Evolutionary conservation across 2,113 vertebrate species (phyloP).

Genomic region (Nanorana parkeri): DNA sequence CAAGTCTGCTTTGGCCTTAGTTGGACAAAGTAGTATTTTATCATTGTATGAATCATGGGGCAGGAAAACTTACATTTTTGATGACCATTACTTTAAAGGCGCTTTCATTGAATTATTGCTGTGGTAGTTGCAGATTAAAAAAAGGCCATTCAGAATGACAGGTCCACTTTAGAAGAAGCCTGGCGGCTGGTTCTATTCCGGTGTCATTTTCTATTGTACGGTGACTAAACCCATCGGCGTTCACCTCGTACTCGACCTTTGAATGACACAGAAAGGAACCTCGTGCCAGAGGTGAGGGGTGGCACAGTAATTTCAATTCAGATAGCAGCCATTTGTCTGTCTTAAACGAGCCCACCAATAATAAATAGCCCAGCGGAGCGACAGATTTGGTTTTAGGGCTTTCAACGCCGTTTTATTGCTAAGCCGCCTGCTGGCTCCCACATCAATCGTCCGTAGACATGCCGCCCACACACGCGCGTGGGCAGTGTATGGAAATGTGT

Average conservation of each 20-base stretch:
- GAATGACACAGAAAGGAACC: background rate
- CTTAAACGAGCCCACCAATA: slow-evolving; percentile 15
- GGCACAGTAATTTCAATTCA: slow-evolving; percentile 17
- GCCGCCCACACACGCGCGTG: slow-evolving; percentile 17
- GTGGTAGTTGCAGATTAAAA: too few relatives aligned
- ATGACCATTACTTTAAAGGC: too few relatives aligned
- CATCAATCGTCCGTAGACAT: slow-evolving; percentile 19
- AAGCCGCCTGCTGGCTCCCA: slow-evolving; percentile 34
- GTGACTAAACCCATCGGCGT: background rate
- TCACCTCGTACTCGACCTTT: background rate
- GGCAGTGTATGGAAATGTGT: slow-evolving; percentile 36
- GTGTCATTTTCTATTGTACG: background rate
- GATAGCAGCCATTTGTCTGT: slow-evolving; percentile 17
- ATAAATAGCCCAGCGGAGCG: slow-evolving; percentile 18
- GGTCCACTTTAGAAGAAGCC: too few relatives aligned
- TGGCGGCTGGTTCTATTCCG: background rate
- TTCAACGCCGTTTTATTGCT: slow-evolving; percentile 29
- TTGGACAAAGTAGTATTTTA: too few relatives aligned
- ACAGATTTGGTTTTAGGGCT: slow-evolving; percentile 34
- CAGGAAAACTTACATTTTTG: too few relatives aligned
- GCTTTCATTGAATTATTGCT: too few relatives aligned
- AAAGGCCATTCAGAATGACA: too few relatives aligned
- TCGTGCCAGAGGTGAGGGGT: background rate
- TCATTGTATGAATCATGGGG: too few relatives aligned
- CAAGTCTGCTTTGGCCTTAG: too few relatives aligned